Evolutionary conservation across 2,888 invertebrate species (phyloP).

Genomic region (Drosophila ustulata): DNA sequence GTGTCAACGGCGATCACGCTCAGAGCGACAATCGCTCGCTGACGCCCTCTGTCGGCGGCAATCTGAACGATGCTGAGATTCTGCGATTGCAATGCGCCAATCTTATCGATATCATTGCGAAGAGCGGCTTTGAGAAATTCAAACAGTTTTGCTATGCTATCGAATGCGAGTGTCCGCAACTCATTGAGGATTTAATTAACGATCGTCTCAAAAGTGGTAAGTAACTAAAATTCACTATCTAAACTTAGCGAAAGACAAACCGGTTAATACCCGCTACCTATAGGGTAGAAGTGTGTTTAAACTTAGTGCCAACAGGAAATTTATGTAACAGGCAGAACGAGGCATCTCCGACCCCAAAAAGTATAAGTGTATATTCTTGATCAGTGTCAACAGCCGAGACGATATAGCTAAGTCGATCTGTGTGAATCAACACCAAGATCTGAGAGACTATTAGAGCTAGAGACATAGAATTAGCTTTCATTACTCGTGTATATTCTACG

Average conservation of each 20-base stretch:
- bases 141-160: slow-evolving; percentile 88
- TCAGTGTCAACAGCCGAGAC: too few species aligned
- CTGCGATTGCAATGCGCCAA: slow-evolving; percentile 86
- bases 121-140: slow-evolving; percentile 87
- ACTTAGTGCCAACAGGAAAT: too few species aligned
- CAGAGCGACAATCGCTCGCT: slow-evolving; percentile 82
- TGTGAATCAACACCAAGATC: too few species aligned
- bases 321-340: too few species aligned
- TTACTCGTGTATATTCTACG: too few species aligned
- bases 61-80: slow-evolving; percentile 81
- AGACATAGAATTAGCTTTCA: too few species aligned
- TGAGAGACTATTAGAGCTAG: too few species aligned
- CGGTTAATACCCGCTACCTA: slow-evolving; percentile 28
- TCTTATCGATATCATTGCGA: slow-evolving; percentile 88
- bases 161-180: slow-evolving; percentile 88
- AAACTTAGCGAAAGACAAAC: slow-evolving; percentile 34
- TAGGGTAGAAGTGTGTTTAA: too few species aligned
- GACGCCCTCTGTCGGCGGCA: slow-evolving; percentile 75
- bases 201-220: slow-evolving; percentile 86
- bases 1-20: slow-evolving; percentile 81
- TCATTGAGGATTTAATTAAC: slow-evolving; percentile 88
- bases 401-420: too few species aligned
- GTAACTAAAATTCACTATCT: slow-evolving; percentile 53
- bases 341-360: too few species aligned
- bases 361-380: too few species aligned